A percentile compares a stretch with the other conserved stretches of the same genome.
Conservation (phyloP, 1,140 invertebrate genomes). For the Pseudomyrmex cubaensis region DNA sequence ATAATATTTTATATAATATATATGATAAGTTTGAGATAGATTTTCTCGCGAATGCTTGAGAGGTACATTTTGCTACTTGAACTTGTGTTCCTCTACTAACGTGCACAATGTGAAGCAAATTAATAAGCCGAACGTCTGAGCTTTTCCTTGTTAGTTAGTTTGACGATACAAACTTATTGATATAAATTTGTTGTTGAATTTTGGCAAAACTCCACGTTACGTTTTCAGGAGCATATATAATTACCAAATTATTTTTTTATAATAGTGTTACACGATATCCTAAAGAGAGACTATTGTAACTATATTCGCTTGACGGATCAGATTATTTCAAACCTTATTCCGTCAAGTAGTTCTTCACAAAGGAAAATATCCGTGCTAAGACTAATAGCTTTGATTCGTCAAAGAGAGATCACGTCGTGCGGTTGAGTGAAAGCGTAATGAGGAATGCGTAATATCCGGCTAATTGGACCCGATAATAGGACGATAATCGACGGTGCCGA, state of each 20-base stretch:
- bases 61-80: too few relatives aligned
- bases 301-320: neutral
- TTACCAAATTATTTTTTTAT: neutral
- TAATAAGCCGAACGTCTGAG: too few relatives aligned
- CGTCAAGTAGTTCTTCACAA: neutral
- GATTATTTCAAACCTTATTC: neutral
- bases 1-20: too few relatives aligned
- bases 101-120: too few relatives aligned
- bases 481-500: slow-evolving; percentile 3
- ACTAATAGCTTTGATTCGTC: slow-evolving; percentile 48
- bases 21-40: too few relatives aligned
- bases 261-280: neutral
- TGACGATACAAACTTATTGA: too few relatives aligned
- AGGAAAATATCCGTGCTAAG: neutral
- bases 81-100: too few relatives aligned
- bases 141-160: too few relatives aligned
- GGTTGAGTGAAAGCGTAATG: slow-evolving; percentile 46
- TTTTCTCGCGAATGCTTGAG: too few relatives aligned
- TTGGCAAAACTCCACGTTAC: too few relatives aligned
- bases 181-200: too few relatives aligned
- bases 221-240: neutral
- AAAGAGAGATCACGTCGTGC: slow-evolving; percentile 19
- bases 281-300: neutral
- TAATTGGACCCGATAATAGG: slow-evolving; percentile 53
- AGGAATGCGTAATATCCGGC: slow-evolving; percentile 51